Conservation (phyloP, 1,140 invertebrate species). For the Watersipora subatra region DNA sequence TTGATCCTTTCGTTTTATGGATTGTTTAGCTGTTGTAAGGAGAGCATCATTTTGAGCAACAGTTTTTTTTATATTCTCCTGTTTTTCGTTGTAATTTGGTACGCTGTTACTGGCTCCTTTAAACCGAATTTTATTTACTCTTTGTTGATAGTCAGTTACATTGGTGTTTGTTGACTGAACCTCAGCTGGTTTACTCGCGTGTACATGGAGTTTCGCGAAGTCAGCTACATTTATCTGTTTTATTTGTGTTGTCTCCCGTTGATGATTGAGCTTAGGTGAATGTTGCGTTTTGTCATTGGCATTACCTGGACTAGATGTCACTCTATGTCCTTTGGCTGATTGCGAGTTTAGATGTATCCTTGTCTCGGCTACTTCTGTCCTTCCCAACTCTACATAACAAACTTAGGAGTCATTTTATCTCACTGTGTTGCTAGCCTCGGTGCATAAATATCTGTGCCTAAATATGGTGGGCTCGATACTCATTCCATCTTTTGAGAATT, state of each 20-base stretch:
- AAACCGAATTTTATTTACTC: background rate
- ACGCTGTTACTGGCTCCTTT: background rate
- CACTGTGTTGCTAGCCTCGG: too few species aligned
- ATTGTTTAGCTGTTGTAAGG: background rate
- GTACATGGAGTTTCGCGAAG: background rate
- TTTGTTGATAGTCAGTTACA: background rate
- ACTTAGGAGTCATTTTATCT: too few species aligned
- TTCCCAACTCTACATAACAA: too few species aligned
- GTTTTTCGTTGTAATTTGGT: background rate
- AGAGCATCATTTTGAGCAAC: background rate
- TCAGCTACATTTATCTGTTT: background rate
- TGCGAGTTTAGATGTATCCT: too few species aligned
- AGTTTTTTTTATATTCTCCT: background rate
- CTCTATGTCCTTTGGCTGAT: too few species aligned
- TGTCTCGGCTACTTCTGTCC: too few species aligned
- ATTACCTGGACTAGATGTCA: too few species aligned
- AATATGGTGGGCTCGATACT: too few species aligned
- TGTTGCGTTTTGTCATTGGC: too few species aligned
- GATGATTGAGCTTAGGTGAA: too few species aligned
- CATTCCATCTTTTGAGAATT: too few species aligned
- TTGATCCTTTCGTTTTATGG: background rate
- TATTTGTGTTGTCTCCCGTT: background rate
- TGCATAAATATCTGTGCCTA: too few species aligned
- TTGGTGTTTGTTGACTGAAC: background rate
- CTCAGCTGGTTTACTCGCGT: background rate